Percentiles rank a stretch among this genome's conserved stretches.
Evolutionary conservation across 1,140 invertebrate genomes (phyloP).

Genomic region (Zaprionus camerounensis): DNA sequence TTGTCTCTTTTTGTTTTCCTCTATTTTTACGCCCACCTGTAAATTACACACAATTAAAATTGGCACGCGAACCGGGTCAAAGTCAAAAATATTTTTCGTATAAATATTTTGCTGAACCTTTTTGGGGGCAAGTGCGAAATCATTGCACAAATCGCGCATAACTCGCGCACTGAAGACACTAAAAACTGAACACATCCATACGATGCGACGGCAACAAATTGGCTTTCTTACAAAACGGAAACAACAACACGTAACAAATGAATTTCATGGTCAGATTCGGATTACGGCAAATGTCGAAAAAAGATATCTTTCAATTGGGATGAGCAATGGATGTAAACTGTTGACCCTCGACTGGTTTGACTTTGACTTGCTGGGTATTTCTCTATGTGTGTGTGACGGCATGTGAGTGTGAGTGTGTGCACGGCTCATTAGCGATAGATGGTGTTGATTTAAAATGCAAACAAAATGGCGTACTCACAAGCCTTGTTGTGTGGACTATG

Average conservation of each 20-base stretch:
- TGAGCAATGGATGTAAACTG: slow-evolving; percentile 45
- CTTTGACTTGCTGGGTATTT: slow-evolving; percentile 32
- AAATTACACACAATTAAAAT: slow-evolving; percentile 46
- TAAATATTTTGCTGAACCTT: slow-evolving; percentile 50
- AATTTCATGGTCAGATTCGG: slow-evolving; percentile 72
- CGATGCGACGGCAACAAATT: slow-evolving; percentile 45
- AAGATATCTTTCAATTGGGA: slow-evolving; percentile 38
- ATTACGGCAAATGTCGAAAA: slow-evolving; percentile 43
- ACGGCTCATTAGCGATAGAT: slow-evolving; percentile 64
- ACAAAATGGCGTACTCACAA: slow-evolving; percentile 54
- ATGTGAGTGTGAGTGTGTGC: slow-evolving; percentile 42
- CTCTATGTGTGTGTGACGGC: background rate
- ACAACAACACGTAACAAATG: slow-evolving; percentile 74
- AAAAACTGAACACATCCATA: slow-evolving; percentile 7
- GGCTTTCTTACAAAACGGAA: slow-evolving; percentile 77
- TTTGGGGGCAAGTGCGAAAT: slow-evolving; percentile 48
- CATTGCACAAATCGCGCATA: slow-evolving; percentile 61
- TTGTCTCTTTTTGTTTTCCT: background rate
- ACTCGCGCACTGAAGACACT: slow-evolving; percentile 12
- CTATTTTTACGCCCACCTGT: slow-evolving; percentile 36
- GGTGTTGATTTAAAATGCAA: slow-evolving; percentile 64
- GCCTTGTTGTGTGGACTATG: slow-evolving; percentile 46
- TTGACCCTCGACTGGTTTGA: slow-evolving; percentile 53
- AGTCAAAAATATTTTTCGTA: slow-evolving; percentile 55
- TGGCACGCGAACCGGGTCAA: slow-evolving; percentile 69